Base-by-base conservation (phyloP, 2,888 invertebrate genomes). In the Stictocephala bisonia region DNA sequence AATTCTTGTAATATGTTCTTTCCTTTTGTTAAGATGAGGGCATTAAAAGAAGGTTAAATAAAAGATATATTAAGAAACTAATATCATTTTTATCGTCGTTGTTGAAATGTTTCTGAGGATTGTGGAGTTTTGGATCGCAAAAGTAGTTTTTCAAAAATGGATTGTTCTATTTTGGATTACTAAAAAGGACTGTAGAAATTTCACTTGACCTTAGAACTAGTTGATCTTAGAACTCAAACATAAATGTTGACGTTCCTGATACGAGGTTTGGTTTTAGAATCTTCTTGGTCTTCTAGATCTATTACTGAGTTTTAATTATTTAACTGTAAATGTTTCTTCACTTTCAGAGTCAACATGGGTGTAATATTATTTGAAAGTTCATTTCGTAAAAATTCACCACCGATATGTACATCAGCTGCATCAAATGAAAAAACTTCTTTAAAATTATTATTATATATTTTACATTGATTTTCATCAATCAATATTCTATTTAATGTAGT, bases 381-480 rank as follows among this genome's bases (percentile, higher is more conserved):
- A 20, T 26, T 64, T n/a, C 26, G 22, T 44, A 64, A 44, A 18
- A 64, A 64, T 26, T 64, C 41, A 15, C 64, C 64, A 20, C 27
- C 44, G 15, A 64, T 9, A 15, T 24, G 3, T 15, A 64, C 15
- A 44, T 64, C 27, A 1, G 15, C 41, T 1, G 64, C 24, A 15
- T 27, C 44, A 7, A 64, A 26, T 26, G 15, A 27, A 64, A 40
- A 64, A 4, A 44, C 27, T 44, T 41, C n/a, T 27, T 44, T 13
- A 26, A 64, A 64, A 44, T 44, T 44, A 3, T 41, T 40, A n/a
- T 41, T 27, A 26, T 64, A 64, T 27, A 64, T 27, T 15, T 64
- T 64, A 26, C 64, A 44, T 13, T n/a, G n/a, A 44, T 64, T 44
- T 44, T 64, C 64, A 24, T 64, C 64, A 44, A 64, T 64, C 1